Base-by-base conservation (phyloP, 2,888 invertebrate species). In the Volucella zonaria region DNA sequence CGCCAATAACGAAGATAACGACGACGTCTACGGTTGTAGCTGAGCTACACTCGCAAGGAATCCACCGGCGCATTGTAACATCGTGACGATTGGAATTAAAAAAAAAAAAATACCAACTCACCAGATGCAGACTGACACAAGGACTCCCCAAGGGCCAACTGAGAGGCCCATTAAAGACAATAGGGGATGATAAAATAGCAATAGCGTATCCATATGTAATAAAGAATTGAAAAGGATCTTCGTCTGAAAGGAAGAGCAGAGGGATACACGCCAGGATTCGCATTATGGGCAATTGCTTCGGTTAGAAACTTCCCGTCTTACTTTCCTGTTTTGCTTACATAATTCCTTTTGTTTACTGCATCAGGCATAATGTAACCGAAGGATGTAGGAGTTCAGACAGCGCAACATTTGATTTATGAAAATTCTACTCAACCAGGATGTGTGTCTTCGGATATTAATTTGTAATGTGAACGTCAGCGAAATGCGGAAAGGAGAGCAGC, bases 331-430 rank as follows among this genome's bases (percentile, higher is more conserved):
- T 49, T 58, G 12, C 56, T 64, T 67, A 42, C 38, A 74, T 61
- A 45, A 62, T 56, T 61, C 51, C 12, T 15, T 45, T 15, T 51
- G 18, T 38, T 10, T 40, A 18, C 43, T 73, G 45, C 58, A 9
- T 52, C 38, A 6, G 31, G n/a, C 38, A 59, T 47, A 71, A 66
- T 58, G 51, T 31, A 56, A 23, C 51, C 61, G 8, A 52, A 47
- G 15, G 47, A 70, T 56, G 64, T 58, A 3, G 18, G 0, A n/a
- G 14, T 9, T 40, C 12, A 31, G 8, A 56, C 18, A 11, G 40
- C 47, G 47, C 38, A 58, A 75, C 66, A 62, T 74, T n/a, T 74
- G 79, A 80, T 80, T 80, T 80, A 80, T 80, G 74, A 61, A 67
- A 67, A 54, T 74, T 49, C 31, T 73, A 67, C 52, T 62, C 51